A percentile compares a stretch with the other conserved stretches of the same genome.
Conservation (phyloP, 2,888 invertebrate genomes). For the Globia sparganii region DNA sequence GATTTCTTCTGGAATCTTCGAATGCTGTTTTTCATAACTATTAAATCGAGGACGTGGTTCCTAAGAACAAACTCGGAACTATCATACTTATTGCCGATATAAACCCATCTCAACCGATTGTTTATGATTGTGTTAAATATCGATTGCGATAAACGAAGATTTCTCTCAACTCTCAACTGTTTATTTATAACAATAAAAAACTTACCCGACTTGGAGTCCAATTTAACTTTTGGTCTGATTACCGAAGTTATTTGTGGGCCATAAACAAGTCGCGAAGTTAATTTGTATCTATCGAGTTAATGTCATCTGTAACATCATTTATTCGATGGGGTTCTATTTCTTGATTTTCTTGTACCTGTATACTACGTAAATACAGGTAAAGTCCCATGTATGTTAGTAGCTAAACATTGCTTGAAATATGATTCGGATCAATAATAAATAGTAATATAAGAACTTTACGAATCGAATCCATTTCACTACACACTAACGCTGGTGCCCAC, state of each 20-base stretch:
- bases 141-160: slow-evolving; percentile 2
- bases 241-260: slow-evolving; percentile 57
- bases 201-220: slow-evolving; percentile 60
- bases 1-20: not conserved
- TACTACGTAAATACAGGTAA: not conserved
- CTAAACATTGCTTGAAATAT: not conserved
- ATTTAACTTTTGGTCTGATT: slow-evolving; percentile 69
- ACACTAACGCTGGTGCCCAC: too few species aligned
- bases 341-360: not conserved
- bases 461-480: not conserved
- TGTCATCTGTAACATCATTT: slow-evolving; percentile 21
- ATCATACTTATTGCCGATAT: not conserved
- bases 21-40: not conserved
- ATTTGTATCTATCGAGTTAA: slow-evolving; percentile 48
- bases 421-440: not conserved
- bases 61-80: not conserved
- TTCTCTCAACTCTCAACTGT: not conserved
- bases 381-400: not conserved
- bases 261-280: slow-evolving; percentile 56
- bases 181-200: slow-evolving; percentile 64
- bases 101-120: not conserved
- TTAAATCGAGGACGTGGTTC: not conserved
- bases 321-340: slow-evolving; percentile 4
- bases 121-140: not conserved
- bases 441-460: not conserved